Base-by-base conservation (phyloP, 2,113 vertebrate genomes). In the Marmota monax region DNA sequence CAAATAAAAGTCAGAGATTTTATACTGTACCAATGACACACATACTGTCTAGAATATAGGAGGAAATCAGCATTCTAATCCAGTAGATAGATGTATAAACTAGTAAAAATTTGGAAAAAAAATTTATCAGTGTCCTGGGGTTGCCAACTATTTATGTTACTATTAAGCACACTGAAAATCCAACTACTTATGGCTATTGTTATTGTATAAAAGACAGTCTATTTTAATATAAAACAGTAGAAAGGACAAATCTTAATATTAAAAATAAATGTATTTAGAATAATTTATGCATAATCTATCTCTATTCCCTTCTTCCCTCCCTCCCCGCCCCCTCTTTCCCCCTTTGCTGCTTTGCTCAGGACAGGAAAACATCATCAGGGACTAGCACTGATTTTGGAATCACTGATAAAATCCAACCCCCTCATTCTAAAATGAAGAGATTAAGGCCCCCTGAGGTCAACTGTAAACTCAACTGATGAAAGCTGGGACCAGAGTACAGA, bases 221-320 rank as follows among this genome's bases (percentile, higher is more conserved):
- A 45, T 77, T 84, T 72, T 92, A 90, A 88, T 27, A 23, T 84
- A 84, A 86, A 86, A 82, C 9, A 83, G 25, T 56, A 91, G n/a
- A 86, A 91, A 94, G 27, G 18, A 88, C 29, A 94, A 80, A 90
- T 70, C 14, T 89, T 92, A 87, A 56, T 88, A 94, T 92, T 83
- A 83, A 97, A 95, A 86, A 92, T 95, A 85, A 76, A 56, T 88
- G 37, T 73, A 7, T 70, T 96, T 39, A 79, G 0, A 96, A 77
- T 67, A 96, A 77, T 4, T 79, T 23, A 87, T 58, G 12, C 22
- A 42, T 18, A 32, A n/a, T 83, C 1, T 25, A 10, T 45, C 9
- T 73, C 3, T 56, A 6, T 61, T 56, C 29, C 29, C 29, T 11
- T 2, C 61, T 53, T 58, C 32, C 4, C 1, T 20, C 29, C 16